Base-by-base conservation (phyloP, 2,113 vertebrate species). In the Urocitellus parryii region DNA sequence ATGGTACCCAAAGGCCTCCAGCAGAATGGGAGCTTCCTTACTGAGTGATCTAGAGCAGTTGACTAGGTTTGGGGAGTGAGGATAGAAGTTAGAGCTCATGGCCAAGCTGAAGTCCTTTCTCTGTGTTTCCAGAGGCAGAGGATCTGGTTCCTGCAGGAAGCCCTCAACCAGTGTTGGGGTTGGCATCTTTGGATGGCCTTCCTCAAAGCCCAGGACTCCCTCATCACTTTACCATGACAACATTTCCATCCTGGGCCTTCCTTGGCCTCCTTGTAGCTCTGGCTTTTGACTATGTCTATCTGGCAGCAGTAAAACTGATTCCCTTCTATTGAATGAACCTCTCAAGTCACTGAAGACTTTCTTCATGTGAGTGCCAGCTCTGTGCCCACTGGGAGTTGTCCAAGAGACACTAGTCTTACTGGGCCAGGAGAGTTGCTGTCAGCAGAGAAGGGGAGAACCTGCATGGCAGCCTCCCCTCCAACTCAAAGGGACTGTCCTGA, bases 221-320 rank as follows among this genome's bases (percentile, higher is more conserved):
- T n/a, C n/a, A 27, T 63, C 25, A 4, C 37, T 16, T 63, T 2
- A 2, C 20, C 4, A n/a, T 8, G 22, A 61, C n/a, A 39, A 0
- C 9, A 51, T 81, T 81, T 81, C 53, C 79, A 7, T 39, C 56
- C 18, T 61, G 24, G 65, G 6, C 56, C 37, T 63, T 61, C n/a
- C 16, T 80, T 80, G 78, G 20, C 78, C 34, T 37, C 78, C 34
- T 3, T 80, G 78, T 1, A 20, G 12, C 11, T n/a, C 78, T 58
- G 22, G 20, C 51, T n/a, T n/a, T 51, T 80, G 18, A 58, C 10
- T 5, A 12, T 58, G 32, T 34, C 9, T 2, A 6, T 68, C 32
- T 68, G 65, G 68, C 2, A 20, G 34, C 13, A 42, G 27, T 25
- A 45, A 74, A 74, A 27, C 39, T 8, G 11, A 42, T 42, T 74